phyloP scores from a whole-genome alignment of 2,113 vertebrate genomes.

The Etheostoma spectabile region DNA sequence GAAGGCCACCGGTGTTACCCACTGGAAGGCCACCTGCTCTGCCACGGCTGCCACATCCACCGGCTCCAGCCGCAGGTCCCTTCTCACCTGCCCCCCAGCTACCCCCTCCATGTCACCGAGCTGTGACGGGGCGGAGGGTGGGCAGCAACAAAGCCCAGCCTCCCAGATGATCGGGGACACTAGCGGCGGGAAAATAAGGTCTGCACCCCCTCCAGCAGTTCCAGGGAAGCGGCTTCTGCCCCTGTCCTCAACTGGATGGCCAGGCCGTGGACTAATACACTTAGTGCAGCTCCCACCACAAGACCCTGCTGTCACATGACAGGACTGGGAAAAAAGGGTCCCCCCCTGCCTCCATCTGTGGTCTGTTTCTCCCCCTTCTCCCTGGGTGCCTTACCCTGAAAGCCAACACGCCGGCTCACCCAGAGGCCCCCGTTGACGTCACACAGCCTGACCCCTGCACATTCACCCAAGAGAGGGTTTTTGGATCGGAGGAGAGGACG shows the following conservation, averaged over 20 bases:
- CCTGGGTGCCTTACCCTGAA: conserved; percentile 60
- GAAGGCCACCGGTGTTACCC: conserved; percentile 98
- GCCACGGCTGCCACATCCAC: conserved; percentile 94
- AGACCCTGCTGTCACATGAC: conserved; percentile 56
- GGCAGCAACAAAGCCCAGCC: conserved; percentile 22
- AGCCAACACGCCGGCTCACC: conserved; percentile 57
- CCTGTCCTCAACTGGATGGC: conserved; percentile 42
- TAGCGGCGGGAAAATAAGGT: conserved; percentile 27
- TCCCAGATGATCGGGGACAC: conserved; percentile 46
- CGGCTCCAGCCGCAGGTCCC: conserved; percentile 87
- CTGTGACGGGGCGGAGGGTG: conserved; percentile 84
- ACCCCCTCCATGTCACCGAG: conserved; percentile 94
- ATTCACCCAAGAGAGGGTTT: conserved; percentile 57
- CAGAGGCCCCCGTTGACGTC: conserved; percentile 71
- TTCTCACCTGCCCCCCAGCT: conserved; percentile 84
- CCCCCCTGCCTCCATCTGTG: conserved; percentile 41
- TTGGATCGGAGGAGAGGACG: conserved; percentile 27
- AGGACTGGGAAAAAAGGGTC: conserved; percentile 47
- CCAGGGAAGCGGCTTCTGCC: conserved; percentile 41
- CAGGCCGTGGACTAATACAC: conserved; percentile 40
- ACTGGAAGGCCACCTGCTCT: conserved; percentile 93
- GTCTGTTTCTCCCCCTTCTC: conserved; percentile 29
- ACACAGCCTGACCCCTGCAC: conserved; percentile 63
- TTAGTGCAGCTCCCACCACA: conserved; percentile 52
- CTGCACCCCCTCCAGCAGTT: conserved; percentile 27